Percentiles rank a stretch among this genome's conserved stretches.
These are phyloP conservation scores for Centruroides sculpturatus DNA, from an alignment of 1,140 invertebrate species.

Conservation along the genomic window DNA sequence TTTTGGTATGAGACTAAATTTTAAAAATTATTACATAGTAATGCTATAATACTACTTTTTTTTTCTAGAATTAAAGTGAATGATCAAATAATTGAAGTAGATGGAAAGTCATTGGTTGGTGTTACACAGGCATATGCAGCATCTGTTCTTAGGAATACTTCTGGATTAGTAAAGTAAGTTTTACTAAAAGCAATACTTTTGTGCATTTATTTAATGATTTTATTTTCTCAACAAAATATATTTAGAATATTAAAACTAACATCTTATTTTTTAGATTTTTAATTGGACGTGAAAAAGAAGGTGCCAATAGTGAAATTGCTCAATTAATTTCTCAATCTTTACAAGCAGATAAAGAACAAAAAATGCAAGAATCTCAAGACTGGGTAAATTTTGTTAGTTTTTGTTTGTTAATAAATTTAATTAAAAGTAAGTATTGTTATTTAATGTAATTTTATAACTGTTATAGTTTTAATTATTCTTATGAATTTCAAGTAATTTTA, in stretches of 20 bases:
- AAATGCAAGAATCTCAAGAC: too few relatives aligned
- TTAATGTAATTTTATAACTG: too few relatives aligned
- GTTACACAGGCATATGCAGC: slow-evolving; percentile 98
- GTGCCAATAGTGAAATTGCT: slow-evolving; percentile 72
- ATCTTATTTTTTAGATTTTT: slow-evolving; percentile 39
- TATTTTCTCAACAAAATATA: too few relatives aligned
- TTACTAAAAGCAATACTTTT: not conserved
- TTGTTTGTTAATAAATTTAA: too few relatives aligned
- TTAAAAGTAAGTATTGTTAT: too few relatives aligned
- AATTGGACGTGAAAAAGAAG: slow-evolving; percentile 86
- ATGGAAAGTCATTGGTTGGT: slow-evolving; percentile 93
- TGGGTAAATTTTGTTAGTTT: too few relatives aligned
- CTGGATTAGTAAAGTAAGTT: slow-evolving; percentile 53
- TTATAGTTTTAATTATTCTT: too few relatives aligned
- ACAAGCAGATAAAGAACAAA: slow-evolving; percentile 62
- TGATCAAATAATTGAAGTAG: slow-evolving; percentile 98
- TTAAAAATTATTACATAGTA: too few relatives aligned
- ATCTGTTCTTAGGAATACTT: slow-evolving; percentile 86
- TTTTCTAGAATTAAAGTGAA: slow-evolving; percentile 58
- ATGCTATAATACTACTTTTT: not conserved
- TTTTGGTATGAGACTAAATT: too few relatives aligned
- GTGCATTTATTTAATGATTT: too few relatives aligned
- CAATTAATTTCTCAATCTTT: slow-evolving; percentile 75
- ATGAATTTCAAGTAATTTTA: too few relatives aligned
- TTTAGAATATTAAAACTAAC: too few relatives aligned